Evolutionary conservation across 2,888 invertebrate species (phyloP), one percentile per base, ranked within the genome.

Genomic region (Holacanthella duospinosa): DNA sequence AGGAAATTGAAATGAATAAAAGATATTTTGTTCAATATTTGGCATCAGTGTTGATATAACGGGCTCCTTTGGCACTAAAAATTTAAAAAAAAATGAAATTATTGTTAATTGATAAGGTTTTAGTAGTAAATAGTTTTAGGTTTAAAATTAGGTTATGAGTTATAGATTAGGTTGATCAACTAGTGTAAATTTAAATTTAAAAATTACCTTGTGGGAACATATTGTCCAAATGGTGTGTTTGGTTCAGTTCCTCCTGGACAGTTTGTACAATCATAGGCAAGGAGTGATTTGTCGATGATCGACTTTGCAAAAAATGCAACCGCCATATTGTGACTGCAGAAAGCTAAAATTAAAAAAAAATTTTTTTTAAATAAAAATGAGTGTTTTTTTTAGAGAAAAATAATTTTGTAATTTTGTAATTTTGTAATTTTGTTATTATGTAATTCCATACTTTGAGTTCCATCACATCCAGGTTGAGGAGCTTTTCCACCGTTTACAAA

Each of bases 401-500:
- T 53, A 53, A 24, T 12, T 16, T n/a, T n/a, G n/a, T n/a, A n/a
- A n/a, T n/a, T n/a, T n/a, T n/a, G n/a, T n/a, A n/a, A n/a, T n/a
- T n/a, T n/a, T n/a, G n/a, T n/a, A n/a, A n/a, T n/a, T n/a, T n/a
- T n/a, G n/a, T n/a, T n/a, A n/a, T n/a, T n/a, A 12, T 12, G 21
- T 21, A 53, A 21, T 12, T 53, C 6, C 60, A 29, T 44, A 63
- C 63, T 43, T 16, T 64, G 29, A 21, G 62, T n/a, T 55, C 64
- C 64, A 2, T 61, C 59, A 54, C 64, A 64, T 1, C 62, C 62
- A 24, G 64, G 64, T 26, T 64, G 64, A 12, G 64, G 64, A 29
- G 62, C 58, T 27, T 62, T 61, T 24, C 64, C 64, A 4, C 62
- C 64, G 29, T 64, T 64, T 29, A 62, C 62, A 27, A 27, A 59